Conservation (phyloP, 1,140 invertebrate genomes). For the Pogonomyrmex barbatus region DNA sequence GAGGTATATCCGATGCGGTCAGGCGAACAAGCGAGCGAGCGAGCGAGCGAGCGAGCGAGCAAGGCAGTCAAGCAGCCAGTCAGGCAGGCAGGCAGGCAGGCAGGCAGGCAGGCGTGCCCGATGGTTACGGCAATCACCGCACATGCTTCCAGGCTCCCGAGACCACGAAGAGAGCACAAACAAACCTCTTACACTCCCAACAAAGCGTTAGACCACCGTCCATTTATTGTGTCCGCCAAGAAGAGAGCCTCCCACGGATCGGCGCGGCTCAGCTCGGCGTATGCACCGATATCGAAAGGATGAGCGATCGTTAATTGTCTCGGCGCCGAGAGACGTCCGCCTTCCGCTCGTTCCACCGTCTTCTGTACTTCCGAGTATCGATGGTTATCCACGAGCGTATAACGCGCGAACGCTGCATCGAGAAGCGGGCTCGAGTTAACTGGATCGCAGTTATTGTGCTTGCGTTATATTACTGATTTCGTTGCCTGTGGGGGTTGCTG, state of each 20-base stretch:
- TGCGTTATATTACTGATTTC: slow-evolving; percentile 38
- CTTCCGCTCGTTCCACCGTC: slow-evolving; percentile 48
- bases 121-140: slow-evolving; percentile 82
- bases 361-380: slow-evolving; percentile 63
- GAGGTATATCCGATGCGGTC: slow-evolving; percentile 59
- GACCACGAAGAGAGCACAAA: slow-evolving; percentile 73
- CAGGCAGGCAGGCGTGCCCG: slow-evolving; percentile 79
- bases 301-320: slow-evolving; percentile 75
- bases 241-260: slow-evolving; percentile 61
- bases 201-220: slow-evolving; percentile 63
- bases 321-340: slow-evolving; percentile 36
- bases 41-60: slow-evolving; percentile 52
- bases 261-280: slow-evolving; percentile 36
- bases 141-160: slow-evolving; percentile 80
- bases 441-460: slow-evolving; percentile 45
- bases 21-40: slow-evolving; percentile 50
- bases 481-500: slow-evolving; percentile 24
- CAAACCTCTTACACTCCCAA: slow-evolving; percentile 63
- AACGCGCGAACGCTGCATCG: slow-evolving; percentile 27
- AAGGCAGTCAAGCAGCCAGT: slow-evolving; percentile 55
- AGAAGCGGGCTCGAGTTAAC: slow-evolving; percentile 22
- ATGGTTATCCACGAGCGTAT: slow-evolving; percentile 21
- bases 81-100: slow-evolving; percentile 48
- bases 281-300: slow-evolving; percentile 59
- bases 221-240: slow-evolving; percentile 70